A percentile compares a stretch with the other conserved stretches of the same genome.
These are phyloP conservation scores for Carterocephalus palaemon DNA, from an alignment of 2,888 invertebrate genomes.

Conservation along the genomic window DNA sequence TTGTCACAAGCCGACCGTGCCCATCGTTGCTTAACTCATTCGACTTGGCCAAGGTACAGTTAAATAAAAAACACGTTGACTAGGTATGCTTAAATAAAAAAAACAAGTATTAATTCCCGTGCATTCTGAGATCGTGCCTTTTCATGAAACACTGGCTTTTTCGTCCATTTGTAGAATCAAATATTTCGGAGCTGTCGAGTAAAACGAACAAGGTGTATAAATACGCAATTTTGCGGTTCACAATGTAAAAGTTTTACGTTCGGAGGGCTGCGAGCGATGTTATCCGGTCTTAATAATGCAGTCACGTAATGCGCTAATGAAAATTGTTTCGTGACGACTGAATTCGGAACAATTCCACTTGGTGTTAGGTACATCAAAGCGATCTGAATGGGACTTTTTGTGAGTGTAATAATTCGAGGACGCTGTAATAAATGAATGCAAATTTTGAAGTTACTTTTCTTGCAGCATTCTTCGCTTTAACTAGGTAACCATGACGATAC, in stretches of 20 bases:
- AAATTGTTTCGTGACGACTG: slow-evolving; percentile 70
- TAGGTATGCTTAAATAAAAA: too few species aligned
- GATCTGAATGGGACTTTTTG: slow-evolving; percentile 26
- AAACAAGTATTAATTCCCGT: too few species aligned
- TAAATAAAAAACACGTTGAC: too few species aligned
- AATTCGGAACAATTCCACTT: slow-evolving; percentile 58
- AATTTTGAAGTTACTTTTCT: slow-evolving; percentile 10
- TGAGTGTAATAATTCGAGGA: slow-evolving; percentile 21
- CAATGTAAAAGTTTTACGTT: slow-evolving; percentile 55
- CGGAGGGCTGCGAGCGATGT: slow-evolving; percentile 40
- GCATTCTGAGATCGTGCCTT: too few species aligned
- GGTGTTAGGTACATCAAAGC: slow-evolving; percentile 56
- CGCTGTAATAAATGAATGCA: slow-evolving; percentile 18
- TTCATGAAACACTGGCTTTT: too few species aligned
- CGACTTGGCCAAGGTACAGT: too few species aligned
- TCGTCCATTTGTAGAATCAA: too few species aligned
- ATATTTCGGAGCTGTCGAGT: neutral
- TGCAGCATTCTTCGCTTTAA: slow-evolving; percentile 6
- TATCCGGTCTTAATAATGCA: slow-evolving; percentile 57
- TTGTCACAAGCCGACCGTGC: too few species aligned
- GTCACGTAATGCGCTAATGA: slow-evolving; percentile 71
- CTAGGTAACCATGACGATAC: too few species aligned
- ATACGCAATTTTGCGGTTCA: slow-evolving; percentile 48
- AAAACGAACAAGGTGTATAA: slow-evolving; percentile 33
- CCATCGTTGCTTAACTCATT: too few species aligned